phyloP scores from a whole-genome alignment of 37 sponge, comb jelly and placozoan genomes.

The Geodia barretti region DNA sequence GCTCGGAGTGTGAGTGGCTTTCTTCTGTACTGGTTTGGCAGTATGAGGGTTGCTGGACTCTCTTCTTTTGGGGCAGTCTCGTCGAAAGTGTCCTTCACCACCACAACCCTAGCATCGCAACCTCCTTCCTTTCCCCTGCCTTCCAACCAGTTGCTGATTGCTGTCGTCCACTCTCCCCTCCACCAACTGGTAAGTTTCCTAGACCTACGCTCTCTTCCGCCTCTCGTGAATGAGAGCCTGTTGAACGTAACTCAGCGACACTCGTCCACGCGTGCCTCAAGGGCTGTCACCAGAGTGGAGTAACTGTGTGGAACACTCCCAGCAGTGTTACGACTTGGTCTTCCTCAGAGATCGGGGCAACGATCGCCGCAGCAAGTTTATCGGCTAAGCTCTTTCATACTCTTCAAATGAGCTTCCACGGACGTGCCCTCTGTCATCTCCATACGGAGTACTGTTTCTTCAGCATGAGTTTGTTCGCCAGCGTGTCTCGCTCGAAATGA shows the following conservation, averaged over 20 bases:
- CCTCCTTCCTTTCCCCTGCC: too few species aligned
- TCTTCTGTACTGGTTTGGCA: neutral
- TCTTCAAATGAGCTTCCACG: conserved; percentile 39
- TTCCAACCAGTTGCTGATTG: too few species aligned
- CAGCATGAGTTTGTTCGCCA: conserved; percentile 54
- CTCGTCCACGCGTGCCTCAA: conserved; percentile 44
- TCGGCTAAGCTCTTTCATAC: conserved; percentile 63
- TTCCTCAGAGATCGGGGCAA: conserved; percentile 43
- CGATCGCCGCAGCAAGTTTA: conserved; percentile 45
- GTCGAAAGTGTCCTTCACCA: conserved; percentile 25
- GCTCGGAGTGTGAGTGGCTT: conserved; percentile 23
- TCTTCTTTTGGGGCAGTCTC: conserved; percentile 23
- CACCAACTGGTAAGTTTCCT: neutral
- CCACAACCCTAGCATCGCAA: conserved; percentile 30
- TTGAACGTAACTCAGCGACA: conserved; percentile 31
- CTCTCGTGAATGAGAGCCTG: conserved; percentile 47
- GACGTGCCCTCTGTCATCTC: conserved; percentile 54
- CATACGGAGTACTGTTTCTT: conserved; percentile 45
- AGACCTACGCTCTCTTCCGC: conserved; percentile 7
- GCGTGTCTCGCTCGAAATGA: conserved; percentile 45
- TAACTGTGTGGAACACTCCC: conserved; percentile 32
- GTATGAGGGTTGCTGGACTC: neutral
- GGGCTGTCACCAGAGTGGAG: conserved; percentile 48
- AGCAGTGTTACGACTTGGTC: conserved; percentile 50
- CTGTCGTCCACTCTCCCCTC: neutral